Evolutionary conservation across 2,797 vertebrate species (phyloP).

Genomic region (Calcarius lapponicus): DNA sequence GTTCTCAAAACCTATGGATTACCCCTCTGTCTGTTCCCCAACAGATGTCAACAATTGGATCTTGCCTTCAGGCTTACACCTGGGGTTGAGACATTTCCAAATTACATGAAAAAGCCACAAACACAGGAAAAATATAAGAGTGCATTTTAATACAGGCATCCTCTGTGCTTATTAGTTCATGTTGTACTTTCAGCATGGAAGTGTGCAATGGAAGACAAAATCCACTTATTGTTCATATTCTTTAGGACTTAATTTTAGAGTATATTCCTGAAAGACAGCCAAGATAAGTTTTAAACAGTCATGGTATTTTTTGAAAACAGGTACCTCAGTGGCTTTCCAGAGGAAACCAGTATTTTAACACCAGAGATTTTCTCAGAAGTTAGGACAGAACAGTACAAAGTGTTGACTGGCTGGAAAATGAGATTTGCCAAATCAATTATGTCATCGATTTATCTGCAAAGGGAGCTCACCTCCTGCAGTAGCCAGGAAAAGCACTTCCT

Average conservation of each 20-base stretch:
- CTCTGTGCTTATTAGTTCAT: background rate
- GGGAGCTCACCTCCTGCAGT: background rate
- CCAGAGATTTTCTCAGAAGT: background rate
- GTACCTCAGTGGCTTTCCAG: background rate
- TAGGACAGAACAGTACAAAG: background rate
- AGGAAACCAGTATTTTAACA: background rate
- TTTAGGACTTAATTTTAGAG: background rate
- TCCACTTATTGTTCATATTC: background rate
- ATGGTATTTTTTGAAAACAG: background rate
- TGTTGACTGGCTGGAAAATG: constrained; percentile 6
- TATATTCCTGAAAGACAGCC: background rate
- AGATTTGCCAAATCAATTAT: constrained; percentile 27
- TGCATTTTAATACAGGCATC: background rate
- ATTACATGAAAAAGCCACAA: background rate
- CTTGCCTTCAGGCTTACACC: constrained; percentile 6
- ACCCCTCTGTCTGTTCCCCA: background rate
- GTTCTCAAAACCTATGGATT: background rate
- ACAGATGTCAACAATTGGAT: background rate
- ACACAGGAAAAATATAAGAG: background rate
- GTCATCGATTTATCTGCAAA: constrained; percentile 11
- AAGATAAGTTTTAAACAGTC: background rate
- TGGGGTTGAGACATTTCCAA: background rate
- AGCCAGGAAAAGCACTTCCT: background rate
- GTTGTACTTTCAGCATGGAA: background rate
- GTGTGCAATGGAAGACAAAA: background rate